These are phyloP conservation scores for Rhizoglyphus robini DNA, from an alignment of 1,140 invertebrate species.

Conservation along the genomic window DNA sequence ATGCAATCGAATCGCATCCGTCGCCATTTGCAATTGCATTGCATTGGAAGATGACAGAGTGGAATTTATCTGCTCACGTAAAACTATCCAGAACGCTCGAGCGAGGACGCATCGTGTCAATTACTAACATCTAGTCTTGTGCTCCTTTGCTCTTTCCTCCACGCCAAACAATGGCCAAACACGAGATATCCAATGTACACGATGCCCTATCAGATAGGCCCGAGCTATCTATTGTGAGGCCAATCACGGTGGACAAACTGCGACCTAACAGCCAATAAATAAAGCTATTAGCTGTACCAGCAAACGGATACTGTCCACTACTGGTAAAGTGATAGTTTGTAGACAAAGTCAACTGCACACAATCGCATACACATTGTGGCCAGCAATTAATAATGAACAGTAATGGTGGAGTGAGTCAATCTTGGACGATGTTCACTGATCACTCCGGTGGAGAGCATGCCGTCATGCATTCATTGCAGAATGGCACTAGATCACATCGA, in stretches of 20 bases:
- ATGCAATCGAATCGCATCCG: not conserved
- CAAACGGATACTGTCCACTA: no score
- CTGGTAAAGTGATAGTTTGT: no score
- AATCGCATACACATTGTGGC: no score
- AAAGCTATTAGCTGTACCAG: no score
- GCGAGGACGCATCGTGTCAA: conserved; percentile 6
- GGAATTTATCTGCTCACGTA: not conserved
- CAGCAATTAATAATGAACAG: no score
- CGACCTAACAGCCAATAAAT: no score
- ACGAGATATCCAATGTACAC: not conserved
- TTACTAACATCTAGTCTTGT: not conserved
- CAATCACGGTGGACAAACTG: not conserved
- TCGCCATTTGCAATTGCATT: not conserved
- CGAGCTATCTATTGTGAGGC: not conserved
- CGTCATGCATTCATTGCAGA: no score
- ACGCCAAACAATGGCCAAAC: not conserved
- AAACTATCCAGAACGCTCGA: conserved; percentile 1
- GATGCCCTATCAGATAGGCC: not conserved
- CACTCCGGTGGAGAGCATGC: no score
- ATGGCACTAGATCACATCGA: no score
- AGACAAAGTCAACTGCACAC: no score
- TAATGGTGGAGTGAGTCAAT: no score
- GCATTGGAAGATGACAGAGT: not conserved
- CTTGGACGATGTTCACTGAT: no score
- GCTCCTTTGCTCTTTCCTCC: not conserved